Conservation (phyloP, 2,888 invertebrate genomes). For the Thymelicus lineola region DNA sequence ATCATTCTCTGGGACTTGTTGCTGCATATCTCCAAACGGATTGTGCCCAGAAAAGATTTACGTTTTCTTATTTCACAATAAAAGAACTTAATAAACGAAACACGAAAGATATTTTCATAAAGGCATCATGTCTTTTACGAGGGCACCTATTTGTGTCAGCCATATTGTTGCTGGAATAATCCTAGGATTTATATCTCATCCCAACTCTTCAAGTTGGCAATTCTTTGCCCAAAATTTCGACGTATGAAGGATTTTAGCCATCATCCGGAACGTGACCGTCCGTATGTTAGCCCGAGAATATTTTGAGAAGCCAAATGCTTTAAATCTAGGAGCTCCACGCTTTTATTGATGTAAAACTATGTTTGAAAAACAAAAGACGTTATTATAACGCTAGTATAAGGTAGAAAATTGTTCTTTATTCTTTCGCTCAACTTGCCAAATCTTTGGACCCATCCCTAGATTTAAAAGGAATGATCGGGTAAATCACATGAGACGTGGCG, state of each 20-base stretch:
- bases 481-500: slow-evolving; percentile 35
- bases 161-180: slow-evolving; percentile 22
- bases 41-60: slow-evolving; percentile 1
- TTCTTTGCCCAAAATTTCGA: slow-evolving; percentile 5
- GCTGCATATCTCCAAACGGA: slow-evolving; percentile 17
- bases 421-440: slow-evolving; percentile 26
- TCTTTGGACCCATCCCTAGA: slow-evolving; percentile 29
- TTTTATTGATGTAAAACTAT: slow-evolving; percentile 12
- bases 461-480: slow-evolving; percentile 24
- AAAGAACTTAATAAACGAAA: slow-evolving; percentile 30
- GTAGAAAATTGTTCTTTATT: slow-evolving; percentile 26
- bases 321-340: not conserved
- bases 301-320: slow-evolving; percentile 7
- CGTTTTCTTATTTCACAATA: slow-evolving; percentile 22
- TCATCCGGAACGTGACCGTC: slow-evolving; percentile 18
- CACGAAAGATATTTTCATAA: slow-evolving; percentile 34
- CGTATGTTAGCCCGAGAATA: not conserved
- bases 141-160: slow-evolving; percentile 23
- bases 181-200: slow-evolving; percentile 10
- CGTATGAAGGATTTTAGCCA: slow-evolving; percentile 5
- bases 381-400: slow-evolving; percentile 14
- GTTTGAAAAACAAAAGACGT: slow-evolving; percentile 12
- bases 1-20: slow-evolving; percentile 19
- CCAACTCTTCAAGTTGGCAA: slow-evolving; percentile 6
- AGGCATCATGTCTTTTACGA: slow-evolving; percentile 22